Base-by-base conservation (phyloP, 2,888 invertebrate species). In the Eilema griseolum region DNA sequence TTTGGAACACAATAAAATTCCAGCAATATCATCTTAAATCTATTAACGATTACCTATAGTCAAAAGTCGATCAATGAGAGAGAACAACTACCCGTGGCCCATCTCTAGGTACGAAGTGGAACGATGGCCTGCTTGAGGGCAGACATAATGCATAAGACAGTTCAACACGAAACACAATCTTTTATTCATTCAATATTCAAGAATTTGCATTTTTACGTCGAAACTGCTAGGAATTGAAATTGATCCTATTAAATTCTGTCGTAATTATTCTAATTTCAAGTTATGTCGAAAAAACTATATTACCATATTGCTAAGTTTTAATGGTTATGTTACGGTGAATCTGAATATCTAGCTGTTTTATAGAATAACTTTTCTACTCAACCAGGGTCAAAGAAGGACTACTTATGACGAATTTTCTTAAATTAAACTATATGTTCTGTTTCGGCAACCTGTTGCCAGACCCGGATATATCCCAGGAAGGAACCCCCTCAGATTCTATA, bases 211-310 rank as follows among this genome's bases (percentile, higher is more conserved):
- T 26, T 59, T 24, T 24, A 24, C 59, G 14, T 28, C 14, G 26
- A 16, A 59, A 59, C 28, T 26, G 59, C 26, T 59, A 59, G 56
- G 52, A 52, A 67, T 41, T 66, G 41, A 66, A 59, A 33, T 16
- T 24, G 8, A 33, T 37, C 28, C 23, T 24, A 59, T 26, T 59
- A 26, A 59, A 59, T 24, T 24, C 26, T 16, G 24, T 59, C 26
- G 24, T 20, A 59, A 26, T 16, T 41, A 77, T 59, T 24, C 59
- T 14, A 59, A 59, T 59, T 59, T 28, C 59, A 14, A 59, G 59
- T 26, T 59, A 59, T 26, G 24, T 26, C 59, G 26, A 26, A 59
- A 59, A 59, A 59, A 8, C 59, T 59, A 28, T 28, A 16, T 59
- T 59, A 16, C 16, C 24, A 59, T 28, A 26, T 16, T 59, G 16